Evolutionary conservation across 2,888 invertebrate genomes (phyloP).

Genomic region (Latrodectus hesperus): DNA sequence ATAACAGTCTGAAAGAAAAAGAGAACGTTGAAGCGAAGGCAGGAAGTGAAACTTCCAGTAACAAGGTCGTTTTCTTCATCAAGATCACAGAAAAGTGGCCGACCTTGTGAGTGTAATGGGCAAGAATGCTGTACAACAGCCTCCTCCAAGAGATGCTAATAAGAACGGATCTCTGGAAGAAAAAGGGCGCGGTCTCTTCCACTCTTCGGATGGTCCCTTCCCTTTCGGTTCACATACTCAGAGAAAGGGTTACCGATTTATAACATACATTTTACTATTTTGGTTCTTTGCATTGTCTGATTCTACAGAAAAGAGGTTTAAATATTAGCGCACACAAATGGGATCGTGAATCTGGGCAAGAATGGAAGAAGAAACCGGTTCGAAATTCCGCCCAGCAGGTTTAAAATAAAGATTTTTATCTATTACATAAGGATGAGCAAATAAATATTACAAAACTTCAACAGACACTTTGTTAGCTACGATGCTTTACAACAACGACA

Average conservation of each 20-base stretch:
- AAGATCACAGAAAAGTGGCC: slow-evolving; percentile 37
- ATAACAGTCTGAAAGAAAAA: not conserved
- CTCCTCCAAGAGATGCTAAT: slow-evolving; percentile 36
- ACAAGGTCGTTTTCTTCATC: slow-evolving; percentile 26
- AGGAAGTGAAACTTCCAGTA: slow-evolving; percentile 42
- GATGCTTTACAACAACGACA: too few species aligned
- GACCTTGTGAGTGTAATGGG: slow-evolving; percentile 41
- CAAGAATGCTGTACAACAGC: slow-evolving; percentile 58
- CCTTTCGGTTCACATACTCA: too few species aligned
- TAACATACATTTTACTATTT: too few species aligned
- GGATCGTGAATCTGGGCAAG: not conserved
- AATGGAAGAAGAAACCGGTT: not conserved
- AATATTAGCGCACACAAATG: too few species aligned
- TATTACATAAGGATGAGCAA: too few species aligned
- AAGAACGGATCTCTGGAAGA: slow-evolving; percentile 23
- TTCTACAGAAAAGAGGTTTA: too few species aligned
- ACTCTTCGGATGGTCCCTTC: not conserved
- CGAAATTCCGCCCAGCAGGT: not conserved
- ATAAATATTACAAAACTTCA: too few species aligned
- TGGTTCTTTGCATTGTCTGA: too few species aligned
- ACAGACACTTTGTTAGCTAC: too few species aligned
- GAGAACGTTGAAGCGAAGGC: slow-evolving; percentile 9
- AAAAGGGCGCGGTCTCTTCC: too few species aligned
- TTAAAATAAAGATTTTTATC: too few species aligned
- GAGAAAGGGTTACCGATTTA: too few species aligned